These are phyloP conservation scores for Lamellibrachia columna DNA, from an alignment of 2,888 invertebrate genomes.

Conservation along the genomic window DNA sequence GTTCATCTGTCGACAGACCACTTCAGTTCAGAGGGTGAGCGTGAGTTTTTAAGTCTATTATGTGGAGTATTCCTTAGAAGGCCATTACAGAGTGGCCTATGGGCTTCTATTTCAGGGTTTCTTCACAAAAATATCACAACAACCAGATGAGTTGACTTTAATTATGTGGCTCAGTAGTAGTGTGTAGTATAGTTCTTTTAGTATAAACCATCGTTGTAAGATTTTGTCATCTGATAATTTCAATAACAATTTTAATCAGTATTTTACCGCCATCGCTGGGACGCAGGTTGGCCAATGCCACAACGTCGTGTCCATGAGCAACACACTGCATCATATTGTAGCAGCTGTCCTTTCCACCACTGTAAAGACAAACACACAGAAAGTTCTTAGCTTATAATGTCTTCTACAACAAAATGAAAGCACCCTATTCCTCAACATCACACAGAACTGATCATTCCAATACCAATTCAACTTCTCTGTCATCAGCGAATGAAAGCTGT, in stretches of 20 bases:
- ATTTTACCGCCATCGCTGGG: conserved; percentile 70
- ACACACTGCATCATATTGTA: conserved; percentile 99
- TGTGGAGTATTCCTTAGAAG: not conserved
- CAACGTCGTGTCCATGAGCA: conserved; percentile 89
- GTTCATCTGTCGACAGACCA: conserved; percentile 70
- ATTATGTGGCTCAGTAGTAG: not conserved
- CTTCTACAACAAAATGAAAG: too few relatives aligned
- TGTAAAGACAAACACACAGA: conserved; percentile 62
- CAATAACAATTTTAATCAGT: not conserved
- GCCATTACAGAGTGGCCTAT: too few relatives aligned
- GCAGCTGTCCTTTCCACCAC: conserved; percentile 99
- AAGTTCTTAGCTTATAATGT: too few relatives aligned
- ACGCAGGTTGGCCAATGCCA: conserved; percentile 94
- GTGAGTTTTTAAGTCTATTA: conserved; percentile 24
- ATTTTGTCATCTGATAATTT: not conserved
- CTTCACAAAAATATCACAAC: not conserved
- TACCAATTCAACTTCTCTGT: too few relatives aligned
- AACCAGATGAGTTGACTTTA: not conserved
- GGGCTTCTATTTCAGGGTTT: too few relatives aligned
- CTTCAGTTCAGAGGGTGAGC: not conserved
- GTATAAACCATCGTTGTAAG: not conserved
- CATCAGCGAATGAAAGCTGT: too few relatives aligned
- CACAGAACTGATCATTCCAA: too few relatives aligned
- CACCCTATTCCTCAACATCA: too few relatives aligned
- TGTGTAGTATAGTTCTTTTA: not conserved